These are phyloP conservation scores for Leptosomus discolor DNA, from an alignment of 2,113 vertebrate genomes.

Conservation along the genomic window DNA sequence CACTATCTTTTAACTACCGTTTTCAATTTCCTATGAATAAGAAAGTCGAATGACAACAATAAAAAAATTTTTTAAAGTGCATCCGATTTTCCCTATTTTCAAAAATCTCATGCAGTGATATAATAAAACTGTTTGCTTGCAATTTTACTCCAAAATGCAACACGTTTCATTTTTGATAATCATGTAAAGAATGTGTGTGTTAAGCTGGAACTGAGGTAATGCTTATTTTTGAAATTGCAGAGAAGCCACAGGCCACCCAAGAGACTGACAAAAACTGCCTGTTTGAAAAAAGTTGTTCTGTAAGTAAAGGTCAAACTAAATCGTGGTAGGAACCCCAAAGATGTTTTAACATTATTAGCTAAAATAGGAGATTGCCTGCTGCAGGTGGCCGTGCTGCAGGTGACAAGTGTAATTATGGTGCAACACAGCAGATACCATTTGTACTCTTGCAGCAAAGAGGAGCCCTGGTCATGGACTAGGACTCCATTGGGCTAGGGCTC, in stretches of 20 bases:
- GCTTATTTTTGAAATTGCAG: slow-evolving; percentile 36
- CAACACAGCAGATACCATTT: not conserved
- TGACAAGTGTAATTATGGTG: not conserved
- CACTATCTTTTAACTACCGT: not conserved
- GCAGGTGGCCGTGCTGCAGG: not conserved
- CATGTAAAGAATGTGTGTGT: not conserved
- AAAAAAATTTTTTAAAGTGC: not conserved
- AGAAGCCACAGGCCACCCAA: slow-evolving; percentile 42
- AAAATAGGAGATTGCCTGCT: not conserved
- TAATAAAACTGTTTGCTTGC: not conserved
- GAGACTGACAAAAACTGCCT: slow-evolving; percentile 30
- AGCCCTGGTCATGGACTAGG: not conserved
- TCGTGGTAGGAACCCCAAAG: not conserved
- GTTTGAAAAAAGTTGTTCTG: slow-evolving; percentile 25
- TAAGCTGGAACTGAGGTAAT: slow-evolving; percentile 42
- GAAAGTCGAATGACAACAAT: not conserved
- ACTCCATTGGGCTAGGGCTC: not conserved
- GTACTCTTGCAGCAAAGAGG: not conserved
- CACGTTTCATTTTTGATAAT: not conserved
- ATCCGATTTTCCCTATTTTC: not conserved
- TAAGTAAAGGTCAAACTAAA: slow-evolving; percentile 43
- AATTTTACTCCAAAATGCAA: not conserved
- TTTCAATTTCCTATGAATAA: not conserved
- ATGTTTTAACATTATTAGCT: not conserved
- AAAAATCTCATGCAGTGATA: not conserved